These are phyloP conservation scores for Nesogale talazaci DNA, from an alignment of 2,113 vertebrate species.

Conservation along the genomic window DNA sequence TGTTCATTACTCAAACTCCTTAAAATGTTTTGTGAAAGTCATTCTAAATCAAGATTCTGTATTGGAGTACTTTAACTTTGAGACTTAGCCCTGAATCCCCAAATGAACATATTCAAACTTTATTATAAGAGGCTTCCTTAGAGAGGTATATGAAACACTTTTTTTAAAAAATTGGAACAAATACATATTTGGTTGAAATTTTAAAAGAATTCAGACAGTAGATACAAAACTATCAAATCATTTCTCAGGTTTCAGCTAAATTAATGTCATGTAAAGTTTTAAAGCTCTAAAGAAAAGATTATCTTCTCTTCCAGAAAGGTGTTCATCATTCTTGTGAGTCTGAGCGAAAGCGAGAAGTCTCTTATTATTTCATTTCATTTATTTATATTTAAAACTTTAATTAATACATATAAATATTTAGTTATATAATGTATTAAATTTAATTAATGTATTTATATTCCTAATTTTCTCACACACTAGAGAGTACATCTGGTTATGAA, in stretches of 20 bases:
- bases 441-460: too few species aligned
- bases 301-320: neutral
- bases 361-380: too few species aligned
- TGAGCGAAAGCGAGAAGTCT: neutral
- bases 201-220: neutral
- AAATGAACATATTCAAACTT: neutral
- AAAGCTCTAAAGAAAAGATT: neutral
- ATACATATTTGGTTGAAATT: neutral
- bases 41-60: neutral
- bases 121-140: neutral
- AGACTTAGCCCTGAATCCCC: neutral
- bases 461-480: neutral
- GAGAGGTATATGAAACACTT: neutral
- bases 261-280: neutral
- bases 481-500: neutral
- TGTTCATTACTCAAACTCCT: neutral
- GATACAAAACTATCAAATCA: neutral
- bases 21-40: neutral
- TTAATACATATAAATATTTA: too few species aligned
- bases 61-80: neutral
- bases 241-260: neutral
- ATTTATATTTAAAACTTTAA: too few species aligned
- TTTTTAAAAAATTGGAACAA: neutral
- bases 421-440: too few species aligned
- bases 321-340: neutral